Evolutionary conservation across 2,113 vertebrate species (phyloP).

Genomic region (Pseudopodoces humilis): DNA sequence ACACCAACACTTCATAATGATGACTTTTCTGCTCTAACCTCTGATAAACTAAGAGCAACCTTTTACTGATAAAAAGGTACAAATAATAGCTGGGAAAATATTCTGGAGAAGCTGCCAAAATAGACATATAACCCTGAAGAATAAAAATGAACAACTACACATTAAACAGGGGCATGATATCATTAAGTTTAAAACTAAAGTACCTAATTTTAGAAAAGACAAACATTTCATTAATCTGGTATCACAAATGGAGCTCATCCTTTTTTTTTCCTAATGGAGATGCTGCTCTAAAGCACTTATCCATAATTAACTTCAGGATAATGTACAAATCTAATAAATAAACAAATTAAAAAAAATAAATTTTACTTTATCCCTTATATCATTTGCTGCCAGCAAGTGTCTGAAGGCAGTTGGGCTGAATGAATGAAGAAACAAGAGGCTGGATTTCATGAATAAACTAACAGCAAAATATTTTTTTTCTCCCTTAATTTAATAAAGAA

Average conservation of each 20-base stretch:
- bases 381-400: fast-evolving
- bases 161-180: not conserved
- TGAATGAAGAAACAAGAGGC: not conserved
- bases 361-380: not conserved
- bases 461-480: not conserved
- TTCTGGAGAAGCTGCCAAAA: not conserved
- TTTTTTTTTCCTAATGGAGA: not conserved
- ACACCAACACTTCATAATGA: not conserved
- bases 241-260: not conserved
- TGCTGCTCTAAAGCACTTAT: not conserved
- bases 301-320: not conserved
- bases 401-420: not conserved
- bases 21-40: not conserved
- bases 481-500: not conserved
- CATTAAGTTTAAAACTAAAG: not conserved
- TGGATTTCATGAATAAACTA: not conserved
- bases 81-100: not conserved
- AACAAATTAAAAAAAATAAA: not conserved
- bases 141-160: not conserved
- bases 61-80: not conserved
- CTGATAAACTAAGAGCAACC: not conserved
- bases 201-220: not conserved
- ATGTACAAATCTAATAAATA: not conserved
- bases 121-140: not conserved
- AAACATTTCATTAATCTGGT: not conserved